Base-by-base conservation (phyloP, 2,113 vertebrate genomes). In the Tetrao urogallus region DNA sequence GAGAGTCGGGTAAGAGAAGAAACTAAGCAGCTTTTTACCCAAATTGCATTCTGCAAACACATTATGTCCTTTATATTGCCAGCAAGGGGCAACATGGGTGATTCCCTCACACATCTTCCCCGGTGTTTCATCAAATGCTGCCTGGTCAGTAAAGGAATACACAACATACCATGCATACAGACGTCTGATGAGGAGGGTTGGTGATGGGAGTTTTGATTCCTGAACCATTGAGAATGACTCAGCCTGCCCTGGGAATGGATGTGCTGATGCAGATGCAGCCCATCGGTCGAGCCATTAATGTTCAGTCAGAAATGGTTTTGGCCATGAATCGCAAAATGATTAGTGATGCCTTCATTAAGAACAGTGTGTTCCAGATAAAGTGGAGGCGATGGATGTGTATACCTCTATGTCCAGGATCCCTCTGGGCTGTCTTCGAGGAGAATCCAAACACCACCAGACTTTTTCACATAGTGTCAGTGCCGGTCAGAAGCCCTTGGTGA, bases 121-220 rank as follows among this genome's bases (percentile, higher is more conserved):
- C 6, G 0, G 3, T 47, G 45, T 76, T 18, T 20, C 24, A 3
- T 38, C 36, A 4, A 60, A 1, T 18, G 52, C 27, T 60, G 42
- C 63, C 61, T 1, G 30, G 17, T 2, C 38, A 30, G 15, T 10
- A 12, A 17, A 54, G 57, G 65, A 8, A 6, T 10, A 1, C 2
- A 7, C 0, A 3, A 11, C 1, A 1, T 11, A 8, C 16, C 16
- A 2, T 5, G 5, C 9, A 2, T 8, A 4, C 1, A 12, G 64
- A 5, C 11, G 24, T 17, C 6, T 8, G 30, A 2, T 13, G 34
- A 36, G 45, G 21, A 30, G 52, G 40, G 67, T 1, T 57, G 0
- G 1, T 25, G 47, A n/a, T 1, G 10, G 14, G 32, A 18, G 28
- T 8, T 28, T 9, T 7, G 38, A 28, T 34, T 36, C 2, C 1